Base-by-base conservation (phyloP, 2,797 vertebrate genomes). In the Silurus aristotelis region DNA sequence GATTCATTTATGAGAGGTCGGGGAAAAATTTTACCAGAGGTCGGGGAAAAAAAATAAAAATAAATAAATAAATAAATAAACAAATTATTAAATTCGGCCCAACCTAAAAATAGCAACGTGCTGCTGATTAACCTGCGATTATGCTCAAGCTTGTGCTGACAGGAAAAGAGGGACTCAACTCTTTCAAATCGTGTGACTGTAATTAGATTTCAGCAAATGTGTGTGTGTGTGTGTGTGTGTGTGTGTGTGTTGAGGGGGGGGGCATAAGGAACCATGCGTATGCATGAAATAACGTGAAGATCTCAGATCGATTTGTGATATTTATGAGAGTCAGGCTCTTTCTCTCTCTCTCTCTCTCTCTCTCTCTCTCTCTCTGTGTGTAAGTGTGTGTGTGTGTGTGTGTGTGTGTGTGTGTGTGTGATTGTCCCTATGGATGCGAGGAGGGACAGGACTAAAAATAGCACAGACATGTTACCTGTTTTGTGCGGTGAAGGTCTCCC, bases 401-500 rank as follows among this genome's bases (percentile, higher is more conserved):
- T 27, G 73, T 76, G 38, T 72, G 20, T 25, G 22, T 73, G 72
- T 55, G 72, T 27, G 66, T 17, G 27, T 38, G 67, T 7, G 56
- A 22, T 7, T 22, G 46, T 85, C n/a, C 48, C 31, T 27, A 48
- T 17, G 46, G 76, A 71, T 5, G n/a, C 17, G 15, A 61, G 10
- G 22, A 27, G 22, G 46, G 15, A 31, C 58, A 46, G 63, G 43
- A 6, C 46, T 70, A 58, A 38, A 82, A 70, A 84, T 52, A 75
- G 63, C 22, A 20, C 46, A 13, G 20, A 52, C 60, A 48, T 20
- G 22, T 86, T 93, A 98, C 98, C 98, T 96, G 95, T 99, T 99
- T 94, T 99, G 98, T 48, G 98, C 98, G 27, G 98, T 99, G 93
- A 99, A 98, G 70, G 97, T 99, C 94, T 99, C 98, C 92, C 98